These are phyloP conservation scores for Dufourea novaeangliae DNA, from an alignment of 1,140 invertebrate genomes.

Conservation along the genomic window DNA sequence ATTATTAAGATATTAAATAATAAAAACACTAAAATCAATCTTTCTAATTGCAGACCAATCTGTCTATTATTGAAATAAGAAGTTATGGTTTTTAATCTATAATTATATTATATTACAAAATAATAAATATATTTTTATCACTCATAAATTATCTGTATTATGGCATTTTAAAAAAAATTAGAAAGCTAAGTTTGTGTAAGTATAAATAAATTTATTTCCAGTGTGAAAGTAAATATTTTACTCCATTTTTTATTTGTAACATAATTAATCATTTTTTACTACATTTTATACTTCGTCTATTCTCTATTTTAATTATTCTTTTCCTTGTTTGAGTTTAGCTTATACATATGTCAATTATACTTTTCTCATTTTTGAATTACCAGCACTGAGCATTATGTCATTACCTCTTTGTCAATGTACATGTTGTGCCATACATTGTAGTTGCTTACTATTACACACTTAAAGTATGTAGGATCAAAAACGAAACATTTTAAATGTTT, in stretches of 20 bases:
- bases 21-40: background rate
- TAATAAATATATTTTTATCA: constrained; percentile 42
- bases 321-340: background rate
- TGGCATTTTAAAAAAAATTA: constrained; percentile 30
- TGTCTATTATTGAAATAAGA: constrained; percentile 15
- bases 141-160: constrained; percentile 34
- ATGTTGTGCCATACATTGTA: constrained; percentile 9
- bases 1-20: background rate
- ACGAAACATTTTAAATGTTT: background rate
- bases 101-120: constrained; percentile 31
- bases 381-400: background rate
- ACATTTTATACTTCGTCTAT: constrained; percentile 3
- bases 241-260: background rate
- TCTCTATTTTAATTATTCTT: background rate
- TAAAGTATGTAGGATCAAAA: background rate
- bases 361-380: background rate
- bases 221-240: constrained; percentile 20
- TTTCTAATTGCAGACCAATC: constrained; percentile 29
- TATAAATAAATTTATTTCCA: constrained; percentile 38
- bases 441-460: background rate
- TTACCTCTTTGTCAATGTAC: constrained; percentile 6
- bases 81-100: constrained; percentile 36
- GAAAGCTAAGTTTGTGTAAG: constrained; percentile 31
- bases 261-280: constrained; percentile 2
- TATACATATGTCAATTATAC: background rate